A percentile compares a stretch with the other conserved stretches of the same genome.
These are phyloP conservation scores for Aplysina aerophoba DNA, from an alignment of 37 sponge, comb jelly and placozoan species.

Conservation along the genomic window DNA sequence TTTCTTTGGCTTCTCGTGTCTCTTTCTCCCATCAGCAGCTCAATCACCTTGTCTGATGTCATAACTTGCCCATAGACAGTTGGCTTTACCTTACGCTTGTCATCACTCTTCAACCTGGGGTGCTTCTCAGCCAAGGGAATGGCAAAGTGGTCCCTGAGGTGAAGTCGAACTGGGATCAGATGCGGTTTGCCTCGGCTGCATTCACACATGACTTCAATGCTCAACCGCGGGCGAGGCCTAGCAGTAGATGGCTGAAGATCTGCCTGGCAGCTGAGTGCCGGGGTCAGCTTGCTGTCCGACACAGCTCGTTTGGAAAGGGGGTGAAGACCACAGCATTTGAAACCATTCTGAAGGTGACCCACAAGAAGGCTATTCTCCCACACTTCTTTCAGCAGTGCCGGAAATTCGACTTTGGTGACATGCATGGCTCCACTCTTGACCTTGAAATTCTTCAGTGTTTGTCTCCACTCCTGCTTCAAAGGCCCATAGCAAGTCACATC, in stretches of 20 bases:
- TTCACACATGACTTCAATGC: slow-evolving; percentile 26
- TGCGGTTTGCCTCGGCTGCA: background rate
- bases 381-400: too few species aligned
- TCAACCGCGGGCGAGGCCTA: background rate
- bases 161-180: slow-evolving; percentile 13
- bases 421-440: too few species aligned
- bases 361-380: too few species aligned
- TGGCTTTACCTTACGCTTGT: slow-evolving; percentile 26
- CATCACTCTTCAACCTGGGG: background rate
- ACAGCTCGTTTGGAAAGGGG: background rate
- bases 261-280: background rate
- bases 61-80: background rate
- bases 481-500: slow-evolving; percentile 49
- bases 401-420: too few species aligned
- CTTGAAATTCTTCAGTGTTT: too few species aligned
- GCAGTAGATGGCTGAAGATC: background rate
- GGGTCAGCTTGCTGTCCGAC: background rate
- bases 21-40: background rate
- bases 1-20: background rate
- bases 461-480: too few species aligned
- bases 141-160: slow-evolving; percentile 21
- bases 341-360: too few species aligned
- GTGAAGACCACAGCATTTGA: too few species aligned
- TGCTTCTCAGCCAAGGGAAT: background rate
- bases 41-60: slow-evolving; percentile 1